A percentile compares a stretch with the other conserved stretches of the same genome.
These are phyloP conservation scores for Progne subis DNA, from an alignment of 2,113 vertebrate species.

Conservation along the genomic window DNA sequence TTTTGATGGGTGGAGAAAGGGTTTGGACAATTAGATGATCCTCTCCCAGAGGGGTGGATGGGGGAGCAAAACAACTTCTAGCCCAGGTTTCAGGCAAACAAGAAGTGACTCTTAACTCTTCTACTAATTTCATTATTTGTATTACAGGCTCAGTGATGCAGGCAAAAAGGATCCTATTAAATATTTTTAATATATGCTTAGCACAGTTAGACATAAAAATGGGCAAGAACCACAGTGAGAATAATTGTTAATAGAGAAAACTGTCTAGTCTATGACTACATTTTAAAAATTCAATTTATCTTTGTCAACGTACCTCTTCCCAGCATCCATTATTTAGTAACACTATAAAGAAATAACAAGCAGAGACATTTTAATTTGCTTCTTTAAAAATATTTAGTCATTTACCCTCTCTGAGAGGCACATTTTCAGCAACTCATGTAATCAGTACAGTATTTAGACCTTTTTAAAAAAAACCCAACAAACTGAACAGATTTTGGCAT, in stretches of 20 bases:
- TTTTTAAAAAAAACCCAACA: neutral
- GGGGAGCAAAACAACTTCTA: neutral
- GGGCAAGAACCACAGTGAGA: neutral
- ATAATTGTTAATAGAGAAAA: constrained; percentile 1
- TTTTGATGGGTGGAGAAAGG: constrained; percentile 21
- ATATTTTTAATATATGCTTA: constrained; percentile 21
- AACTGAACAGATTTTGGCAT: neutral
- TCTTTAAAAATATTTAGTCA: constrained; percentile 33
- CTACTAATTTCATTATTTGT: constrained; percentile 22
- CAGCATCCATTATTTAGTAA: neutral
- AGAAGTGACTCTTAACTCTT: neutral
- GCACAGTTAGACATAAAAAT: constrained; percentile 19
- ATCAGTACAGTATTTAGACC: neutral
- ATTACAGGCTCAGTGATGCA: constrained; percentile 2
- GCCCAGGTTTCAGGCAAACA: constrained; percentile 1
- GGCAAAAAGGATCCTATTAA: constrained; percentile 31
- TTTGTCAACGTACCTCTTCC: neutral
- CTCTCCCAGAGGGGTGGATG: neutral
- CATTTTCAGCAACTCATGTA: neutral
- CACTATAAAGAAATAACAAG: constrained; percentile 19
- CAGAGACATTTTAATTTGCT: constrained; percentile 22
- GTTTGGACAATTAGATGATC: constrained; percentile 13
- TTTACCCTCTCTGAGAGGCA: neutral
- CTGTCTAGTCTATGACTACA: neutral
- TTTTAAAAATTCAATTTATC: neutral